Percentiles rank a stretch among this genome's conserved stretches.
phyloP scores from a whole-genome alignment of 2,888 invertebrate species.

The Trachelus tabidus region DNA sequence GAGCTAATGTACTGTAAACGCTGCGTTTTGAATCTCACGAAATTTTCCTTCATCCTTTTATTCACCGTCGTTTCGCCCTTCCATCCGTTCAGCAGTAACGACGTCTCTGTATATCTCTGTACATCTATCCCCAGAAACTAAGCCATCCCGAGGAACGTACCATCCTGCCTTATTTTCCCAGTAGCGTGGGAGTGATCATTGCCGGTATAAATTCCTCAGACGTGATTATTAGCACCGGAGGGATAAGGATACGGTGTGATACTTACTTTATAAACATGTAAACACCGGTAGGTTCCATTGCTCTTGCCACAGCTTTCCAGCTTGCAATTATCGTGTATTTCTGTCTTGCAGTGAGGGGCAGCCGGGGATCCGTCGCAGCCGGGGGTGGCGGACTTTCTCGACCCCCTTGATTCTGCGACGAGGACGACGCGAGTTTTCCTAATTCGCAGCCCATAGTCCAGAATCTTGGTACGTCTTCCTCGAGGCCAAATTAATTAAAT shows the following conservation, averaged over 20 bases:
- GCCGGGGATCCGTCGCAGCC: constrained; percentile 79
- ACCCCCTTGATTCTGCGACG: constrained; percentile 65
- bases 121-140: neutral
- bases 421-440: constrained; percentile 76
- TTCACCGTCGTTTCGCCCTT: neutral
- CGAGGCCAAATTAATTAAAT: neutral
- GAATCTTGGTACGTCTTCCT: neutral
- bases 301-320: constrained; percentile 91
- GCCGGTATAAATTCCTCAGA: neutral
- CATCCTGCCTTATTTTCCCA: constrained; percentile 2
- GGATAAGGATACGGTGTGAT: constrained; percentile 2
- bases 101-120: neutral
- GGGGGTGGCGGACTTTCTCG: constrained; percentile 74
- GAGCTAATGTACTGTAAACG: neutral
- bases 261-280: constrained; percentile 94
- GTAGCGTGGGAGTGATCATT: neutral
- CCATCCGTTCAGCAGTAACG: too few relatives aligned
- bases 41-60: neutral
- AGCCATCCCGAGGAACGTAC: neutral
- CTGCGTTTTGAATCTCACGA: neutral
- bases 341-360: constrained; percentile 87
- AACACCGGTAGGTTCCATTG: constrained; percentile 89
- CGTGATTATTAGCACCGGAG: neutral
- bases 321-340: constrained; percentile 90
- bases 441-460: constrained; percentile 80